phyloP scores from a whole-genome alignment of 2,113 vertebrate species.

The Eudorcas thomsonii region DNA sequence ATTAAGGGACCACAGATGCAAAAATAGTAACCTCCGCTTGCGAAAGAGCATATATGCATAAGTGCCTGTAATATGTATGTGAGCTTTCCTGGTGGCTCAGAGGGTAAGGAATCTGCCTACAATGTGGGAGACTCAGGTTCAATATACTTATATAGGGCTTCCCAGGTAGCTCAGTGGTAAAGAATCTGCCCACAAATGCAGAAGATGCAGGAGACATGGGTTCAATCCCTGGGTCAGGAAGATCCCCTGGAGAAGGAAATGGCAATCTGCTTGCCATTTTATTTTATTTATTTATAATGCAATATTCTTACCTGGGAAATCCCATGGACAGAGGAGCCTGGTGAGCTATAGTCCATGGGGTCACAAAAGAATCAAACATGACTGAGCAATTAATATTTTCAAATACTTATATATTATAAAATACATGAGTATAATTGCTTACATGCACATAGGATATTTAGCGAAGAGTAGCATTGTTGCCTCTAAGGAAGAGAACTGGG shows the following conservation, averaged over 20 bases:
- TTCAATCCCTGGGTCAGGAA: neutral
- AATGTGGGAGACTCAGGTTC: neutral
- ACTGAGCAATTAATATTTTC: neutral
- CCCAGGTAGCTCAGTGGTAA: neutral
- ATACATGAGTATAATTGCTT: neutral
- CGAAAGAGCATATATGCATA: fast-evolving
- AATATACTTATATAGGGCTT: neutral
- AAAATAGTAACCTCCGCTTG: fast-evolving
- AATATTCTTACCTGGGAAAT: neutral
- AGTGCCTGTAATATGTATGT: fast-evolving
- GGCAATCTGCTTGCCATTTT: neutral
- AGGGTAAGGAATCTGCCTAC: neutral
- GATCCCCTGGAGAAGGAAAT: neutral
- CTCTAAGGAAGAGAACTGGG: neutral
- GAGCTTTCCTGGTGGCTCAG: neutral
- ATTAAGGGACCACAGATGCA: neutral
- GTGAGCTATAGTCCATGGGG: neutral
- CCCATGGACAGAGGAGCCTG: neutral
- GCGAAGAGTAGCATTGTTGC: neutral
- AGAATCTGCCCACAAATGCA: neutral
- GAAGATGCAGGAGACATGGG: neutral
- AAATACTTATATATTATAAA: neutral
- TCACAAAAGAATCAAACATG: neutral
- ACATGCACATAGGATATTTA: fast-evolving
- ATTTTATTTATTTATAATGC: neutral